Evolutionary conservation across 2,113 vertebrate species (phyloP).

Genomic region (Rhinolophus sinicus): DNA sequence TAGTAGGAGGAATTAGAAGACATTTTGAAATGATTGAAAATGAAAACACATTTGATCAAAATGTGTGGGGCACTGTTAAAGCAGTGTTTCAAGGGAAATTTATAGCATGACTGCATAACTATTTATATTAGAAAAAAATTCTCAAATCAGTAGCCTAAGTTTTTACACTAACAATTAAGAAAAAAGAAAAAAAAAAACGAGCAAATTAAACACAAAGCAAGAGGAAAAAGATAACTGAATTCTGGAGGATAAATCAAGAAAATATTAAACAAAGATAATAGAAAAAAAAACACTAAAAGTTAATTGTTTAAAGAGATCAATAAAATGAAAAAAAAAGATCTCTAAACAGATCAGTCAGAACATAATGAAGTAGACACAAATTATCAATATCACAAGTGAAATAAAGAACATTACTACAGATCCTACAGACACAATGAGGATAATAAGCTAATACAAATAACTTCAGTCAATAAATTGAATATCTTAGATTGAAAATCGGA

Average conservation of each 20-base stretch:
- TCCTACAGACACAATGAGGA: conserved; percentile 9
- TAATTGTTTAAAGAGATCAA: neutral
- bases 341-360: neutral
- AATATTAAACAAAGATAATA: neutral
- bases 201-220: neutral
- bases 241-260: neutral
- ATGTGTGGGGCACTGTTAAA: neutral
- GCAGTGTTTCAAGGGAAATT: neutral
- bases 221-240: neutral
- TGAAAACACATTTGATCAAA: neutral
- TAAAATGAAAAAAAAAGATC: neutral
- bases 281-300: neutral
- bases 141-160: neutral
- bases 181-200: neutral
- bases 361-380: neutral
- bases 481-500: neutral
- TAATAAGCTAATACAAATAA: neutral
- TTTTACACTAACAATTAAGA: neutral
- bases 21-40: neutral
- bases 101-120: neutral
- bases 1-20: neutral
- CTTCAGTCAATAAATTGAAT: neutral
- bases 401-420: conserved; percentile 36
- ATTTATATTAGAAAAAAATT: neutral
- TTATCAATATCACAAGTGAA: neutral